Percentiles rank a stretch among this genome's conserved stretches.
Evolutionary conservation across 1,140 invertebrate genomes (phyloP).

Genomic region (Cherax quadricarinatus): DNA sequence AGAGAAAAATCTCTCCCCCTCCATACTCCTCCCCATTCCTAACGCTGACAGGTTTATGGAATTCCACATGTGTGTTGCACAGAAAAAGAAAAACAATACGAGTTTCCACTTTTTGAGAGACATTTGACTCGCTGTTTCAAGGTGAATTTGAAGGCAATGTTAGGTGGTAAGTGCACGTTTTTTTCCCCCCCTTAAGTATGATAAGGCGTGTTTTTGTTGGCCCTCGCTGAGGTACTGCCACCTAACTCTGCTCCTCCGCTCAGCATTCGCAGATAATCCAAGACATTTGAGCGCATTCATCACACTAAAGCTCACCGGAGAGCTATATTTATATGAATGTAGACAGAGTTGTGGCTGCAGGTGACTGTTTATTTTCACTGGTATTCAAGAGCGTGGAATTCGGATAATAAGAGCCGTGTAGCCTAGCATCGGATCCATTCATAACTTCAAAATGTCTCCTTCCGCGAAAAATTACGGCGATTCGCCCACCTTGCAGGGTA

Average conservation of each 20-base stretch:
- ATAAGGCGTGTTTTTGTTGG: background rate
- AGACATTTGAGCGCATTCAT: background rate
- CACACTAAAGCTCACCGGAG: background rate
- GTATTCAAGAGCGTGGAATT: background rate
- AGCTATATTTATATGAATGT: background rate
- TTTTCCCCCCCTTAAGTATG: background rate
- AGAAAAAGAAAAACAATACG: too few relatives aligned
- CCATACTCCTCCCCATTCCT: too few relatives aligned
- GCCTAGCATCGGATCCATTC: background rate
- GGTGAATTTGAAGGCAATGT: too few relatives aligned
- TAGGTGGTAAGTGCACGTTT: too few relatives aligned
- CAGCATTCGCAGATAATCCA: constrained; percentile 1
- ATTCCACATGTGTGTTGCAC: too few relatives aligned
- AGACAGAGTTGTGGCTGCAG: background rate
- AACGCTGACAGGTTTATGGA: too few relatives aligned
- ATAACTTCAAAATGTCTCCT: background rate
- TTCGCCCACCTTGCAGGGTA: too few relatives aligned
- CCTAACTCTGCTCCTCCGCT: background rate
- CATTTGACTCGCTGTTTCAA: too few relatives aligned
- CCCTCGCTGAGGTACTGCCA: background rate
- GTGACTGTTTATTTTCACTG: background rate
- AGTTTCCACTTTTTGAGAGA: too few relatives aligned
- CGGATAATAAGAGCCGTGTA: background rate
- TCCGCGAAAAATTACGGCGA: too few relatives aligned
- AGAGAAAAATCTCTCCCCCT: too few relatives aligned